Evolutionary conservation across 2,113 vertebrate species (phyloP).

Genomic region (Bothrops jararaca): DNA sequence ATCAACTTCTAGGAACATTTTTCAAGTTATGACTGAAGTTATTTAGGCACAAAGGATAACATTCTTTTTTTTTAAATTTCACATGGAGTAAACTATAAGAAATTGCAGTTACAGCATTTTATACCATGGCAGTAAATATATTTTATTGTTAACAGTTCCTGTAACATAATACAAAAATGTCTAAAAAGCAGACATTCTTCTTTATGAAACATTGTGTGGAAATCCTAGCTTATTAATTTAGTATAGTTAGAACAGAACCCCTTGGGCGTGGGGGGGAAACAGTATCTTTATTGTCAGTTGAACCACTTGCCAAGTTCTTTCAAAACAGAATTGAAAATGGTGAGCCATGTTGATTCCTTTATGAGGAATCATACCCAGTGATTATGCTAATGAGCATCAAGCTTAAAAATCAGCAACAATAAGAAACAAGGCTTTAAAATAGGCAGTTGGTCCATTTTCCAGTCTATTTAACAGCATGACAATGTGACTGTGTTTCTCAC

Average conservation of each 20-base stretch:
- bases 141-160: neutral
- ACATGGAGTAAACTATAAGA: neutral
- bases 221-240: neutral
- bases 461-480: conserved; percentile 28
- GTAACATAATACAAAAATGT: neutral
- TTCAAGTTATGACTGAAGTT: neutral
- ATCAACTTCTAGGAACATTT: neutral
- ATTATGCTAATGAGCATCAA: conserved; percentile 22
- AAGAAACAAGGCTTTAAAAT: conserved; percentile 1
- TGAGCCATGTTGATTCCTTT: neutral
- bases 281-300: neutral
- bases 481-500: conserved; percentile 1
- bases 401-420: neutral
- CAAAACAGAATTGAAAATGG: conserved; percentile 12
- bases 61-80: neutral
- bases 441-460: conserved; percentile 28
- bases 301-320: conserved; percentile 6
- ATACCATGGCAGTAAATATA: neutral
- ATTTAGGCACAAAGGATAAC: neutral
- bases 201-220: neutral
- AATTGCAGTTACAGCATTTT: neutral
- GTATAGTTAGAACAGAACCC: neutral
- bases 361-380: neutral
- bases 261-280: neutral
- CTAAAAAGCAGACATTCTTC: neutral